These are phyloP conservation scores for Eriosoma lanigerum DNA, from an alignment of 1,140 invertebrate genomes.

Conservation along the genomic window DNA sequence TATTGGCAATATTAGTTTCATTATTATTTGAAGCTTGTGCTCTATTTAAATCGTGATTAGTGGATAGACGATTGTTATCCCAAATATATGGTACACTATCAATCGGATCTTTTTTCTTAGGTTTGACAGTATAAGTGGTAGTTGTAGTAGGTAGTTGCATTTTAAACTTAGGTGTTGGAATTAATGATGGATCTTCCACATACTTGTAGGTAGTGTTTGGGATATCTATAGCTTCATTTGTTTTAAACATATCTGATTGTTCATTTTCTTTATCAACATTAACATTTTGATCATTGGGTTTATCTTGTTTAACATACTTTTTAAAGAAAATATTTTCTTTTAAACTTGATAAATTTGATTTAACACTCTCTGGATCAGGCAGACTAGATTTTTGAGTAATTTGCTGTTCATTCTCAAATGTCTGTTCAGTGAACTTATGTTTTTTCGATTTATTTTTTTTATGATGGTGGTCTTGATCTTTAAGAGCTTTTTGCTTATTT, in stretches of 20 bases:
- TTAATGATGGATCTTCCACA: slow-evolving; percentile 40
- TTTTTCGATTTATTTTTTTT: slow-evolving; percentile 48
- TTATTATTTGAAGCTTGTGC: slow-evolving; percentile 22
- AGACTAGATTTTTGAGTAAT: slow-evolving; percentile 27
- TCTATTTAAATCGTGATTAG: slow-evolving; percentile 16
- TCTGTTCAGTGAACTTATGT: slow-evolving; percentile 16
- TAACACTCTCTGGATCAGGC: slow-evolving; percentile 49
- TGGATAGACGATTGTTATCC: slow-evolving; percentile 15
- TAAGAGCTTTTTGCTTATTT: slow-evolving; percentile 33
- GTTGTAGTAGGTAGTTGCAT: slow-evolving; percentile 44
- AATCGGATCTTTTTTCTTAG: slow-evolving; percentile 30
- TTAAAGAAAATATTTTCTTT: slow-evolving; percentile 46
- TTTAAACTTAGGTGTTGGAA: slow-evolving; percentile 46
- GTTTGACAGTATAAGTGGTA: slow-evolving; percentile 15
- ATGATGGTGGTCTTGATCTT: slow-evolving; percentile 46
- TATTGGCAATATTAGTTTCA: slow-evolving; percentile 20
- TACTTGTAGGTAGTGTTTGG: slow-evolving; percentile 33
- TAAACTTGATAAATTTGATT: slow-evolving; percentile 42
- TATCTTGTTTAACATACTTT: slow-evolving; percentile 46
- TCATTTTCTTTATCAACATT: slow-evolving; percentile 36
- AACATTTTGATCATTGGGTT: slow-evolving; percentile 32
- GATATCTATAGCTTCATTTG: slow-evolving; percentile 10
- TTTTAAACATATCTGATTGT: neutral
- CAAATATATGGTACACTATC: slow-evolving; percentile 2
- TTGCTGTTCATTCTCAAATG: slow-evolving; percentile 37